A percentile compares a stretch with the other conserved stretches of the same genome.
Conservation (phyloP, 2,888 invertebrate species). For the Atherix ibis region DNA sequence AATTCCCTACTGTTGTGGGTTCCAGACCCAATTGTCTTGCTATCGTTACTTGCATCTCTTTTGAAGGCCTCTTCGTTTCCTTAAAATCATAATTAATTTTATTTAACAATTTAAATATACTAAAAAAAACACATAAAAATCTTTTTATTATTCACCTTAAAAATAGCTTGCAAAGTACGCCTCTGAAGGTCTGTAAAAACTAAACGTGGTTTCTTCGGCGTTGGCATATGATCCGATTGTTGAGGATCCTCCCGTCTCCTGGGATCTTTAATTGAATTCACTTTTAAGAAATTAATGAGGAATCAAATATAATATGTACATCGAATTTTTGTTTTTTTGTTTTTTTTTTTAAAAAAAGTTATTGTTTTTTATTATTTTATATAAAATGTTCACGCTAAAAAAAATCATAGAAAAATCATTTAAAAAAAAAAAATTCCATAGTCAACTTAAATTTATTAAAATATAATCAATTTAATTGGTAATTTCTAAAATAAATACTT, state of each 20-base stretch:
- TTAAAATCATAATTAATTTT: conserved; percentile 25
- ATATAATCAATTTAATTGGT: not conserved
- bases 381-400: too few relatives aligned
- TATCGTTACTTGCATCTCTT: conserved; percentile 99
- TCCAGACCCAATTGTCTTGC: conserved; percentile 92
- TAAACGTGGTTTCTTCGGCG: conserved; percentile 98
- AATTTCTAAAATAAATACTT: conserved; percentile 37
- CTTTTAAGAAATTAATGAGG: too few relatives aligned
- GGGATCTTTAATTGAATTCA: conserved; percentile 72
- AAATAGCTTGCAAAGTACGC: conserved; percentile 99
- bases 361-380: conserved; percentile 1
- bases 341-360: conserved; percentile 4
- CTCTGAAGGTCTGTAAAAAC: conserved; percentile 99
- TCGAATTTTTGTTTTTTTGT: too few relatives aligned
- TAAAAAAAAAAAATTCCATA: too few relatives aligned
- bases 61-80: conserved; percentile 98
- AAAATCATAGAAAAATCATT: too few relatives aligned
- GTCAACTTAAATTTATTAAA: conserved; percentile 8
- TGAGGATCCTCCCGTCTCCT: conserved; percentile 88
- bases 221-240: conserved; percentile 66
- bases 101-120: too few relatives aligned
- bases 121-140: too few relatives aligned
- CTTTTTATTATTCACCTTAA: conserved; percentile 54
- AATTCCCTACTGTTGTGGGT: conserved; percentile 96
- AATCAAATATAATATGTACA: too few relatives aligned